A percentile compares a stretch with the other conserved stretches of the same genome.
These are phyloP conservation scores for Nematopogon swammerdamellus DNA, from an alignment of 2,888 invertebrate species.

Conservation along the genomic window DNA sequence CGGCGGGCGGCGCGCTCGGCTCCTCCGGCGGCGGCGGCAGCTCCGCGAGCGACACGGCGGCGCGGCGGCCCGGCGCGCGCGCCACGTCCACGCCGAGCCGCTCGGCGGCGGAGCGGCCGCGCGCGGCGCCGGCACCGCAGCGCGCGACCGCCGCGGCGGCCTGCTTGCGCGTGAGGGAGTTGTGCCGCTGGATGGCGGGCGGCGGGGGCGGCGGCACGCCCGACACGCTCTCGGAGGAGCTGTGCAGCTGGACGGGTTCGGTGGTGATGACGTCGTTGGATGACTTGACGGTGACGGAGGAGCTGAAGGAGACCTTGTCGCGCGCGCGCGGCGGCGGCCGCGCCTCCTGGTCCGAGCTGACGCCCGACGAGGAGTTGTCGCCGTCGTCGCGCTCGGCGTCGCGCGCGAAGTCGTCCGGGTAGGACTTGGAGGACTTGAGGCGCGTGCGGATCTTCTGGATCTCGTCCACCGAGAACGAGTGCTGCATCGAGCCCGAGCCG, in stretches of 20 bases:
- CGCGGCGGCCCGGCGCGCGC: constrained; percentile 42
- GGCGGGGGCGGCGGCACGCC: constrained; percentile 29
- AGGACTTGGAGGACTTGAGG: constrained; percentile 82
- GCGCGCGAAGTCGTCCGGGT: constrained; percentile 75
- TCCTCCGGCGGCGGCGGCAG: constrained; percentile 79
- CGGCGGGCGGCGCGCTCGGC: constrained; percentile 41
- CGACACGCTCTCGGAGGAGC: constrained; percentile 28
- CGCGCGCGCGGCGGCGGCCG: constrained; percentile 29
- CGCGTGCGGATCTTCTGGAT: constrained; percentile 83
- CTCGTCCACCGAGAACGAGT: constrained; percentile 85
- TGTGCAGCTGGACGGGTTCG: constrained; percentile 41
- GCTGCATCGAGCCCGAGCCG: constrained; percentile 74
- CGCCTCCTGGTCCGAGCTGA: constrained; percentile 78
- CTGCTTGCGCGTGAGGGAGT: constrained; percentile 59
- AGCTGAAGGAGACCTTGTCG: constrained; percentile 50
- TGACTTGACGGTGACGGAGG: constrained; percentile 48
- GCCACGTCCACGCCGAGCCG: constrained; percentile 39
- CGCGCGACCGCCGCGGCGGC: constrained; percentile 57
- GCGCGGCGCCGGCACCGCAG: constrained; percentile 22
- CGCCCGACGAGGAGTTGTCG: constrained; percentile 85
- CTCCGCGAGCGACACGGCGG: constrained; percentile 73
- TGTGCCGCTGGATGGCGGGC: constrained; percentile 56
- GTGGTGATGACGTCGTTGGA: constrained; percentile 52
- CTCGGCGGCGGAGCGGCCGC: constrained; percentile 37
- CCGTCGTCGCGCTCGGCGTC: constrained; percentile 66